Conservation (phyloP, 1,140 invertebrate genomes). For the Drosophila kurseongensis region DNA sequence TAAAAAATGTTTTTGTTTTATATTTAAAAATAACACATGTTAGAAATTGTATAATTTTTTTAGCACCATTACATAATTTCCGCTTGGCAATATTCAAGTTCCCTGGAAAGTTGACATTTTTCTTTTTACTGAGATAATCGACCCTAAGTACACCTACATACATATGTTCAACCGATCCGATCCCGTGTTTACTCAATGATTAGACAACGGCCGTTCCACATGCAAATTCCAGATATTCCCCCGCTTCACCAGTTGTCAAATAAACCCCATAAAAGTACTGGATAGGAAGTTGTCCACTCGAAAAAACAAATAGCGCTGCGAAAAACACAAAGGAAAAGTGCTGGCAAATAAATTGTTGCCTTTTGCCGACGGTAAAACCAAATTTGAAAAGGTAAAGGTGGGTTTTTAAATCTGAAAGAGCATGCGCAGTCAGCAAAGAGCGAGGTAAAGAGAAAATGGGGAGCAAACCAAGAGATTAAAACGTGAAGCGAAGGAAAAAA, state of each 20-base stretch:
- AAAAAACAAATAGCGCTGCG: constrained; percentile 22
- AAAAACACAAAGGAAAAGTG: constrained; percentile 19
- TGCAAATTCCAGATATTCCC: constrained; percentile 56
- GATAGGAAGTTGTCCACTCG: constrained; percentile 31
- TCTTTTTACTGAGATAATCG: constrained; percentile 1
- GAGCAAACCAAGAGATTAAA: not conserved
- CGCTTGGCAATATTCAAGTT: constrained; percentile 18
- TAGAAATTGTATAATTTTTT: too few species aligned
- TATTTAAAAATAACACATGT: too few species aligned
- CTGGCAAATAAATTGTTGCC: constrained; percentile 13
- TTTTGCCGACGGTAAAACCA: constrained; percentile 43
- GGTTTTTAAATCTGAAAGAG: constrained; percentile 43
- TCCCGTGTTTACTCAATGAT: constrained; percentile 68
- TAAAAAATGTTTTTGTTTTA: too few species aligned
- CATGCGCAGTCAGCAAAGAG: constrained; percentile 37
- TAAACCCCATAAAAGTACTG: constrained; percentile 11
- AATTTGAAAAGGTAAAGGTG: constrained; percentile 18
- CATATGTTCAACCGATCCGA: not conserved
- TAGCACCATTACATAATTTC: too few species aligned
- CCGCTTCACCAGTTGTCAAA: constrained; percentile 38
- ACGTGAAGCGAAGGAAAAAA: constrained; percentile 9
- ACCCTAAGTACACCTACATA: constrained; percentile 45
- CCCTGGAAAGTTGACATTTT: constrained; percentile 40
- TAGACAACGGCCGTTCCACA: constrained; percentile 66
- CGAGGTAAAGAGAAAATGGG: not conserved